A percentile compares a stretch with the other conserved stretches of the same genome.
Evolutionary conservation across 2,888 invertebrate species (phyloP).

Genomic region (Teleogryllus oceanicus): DNA sequence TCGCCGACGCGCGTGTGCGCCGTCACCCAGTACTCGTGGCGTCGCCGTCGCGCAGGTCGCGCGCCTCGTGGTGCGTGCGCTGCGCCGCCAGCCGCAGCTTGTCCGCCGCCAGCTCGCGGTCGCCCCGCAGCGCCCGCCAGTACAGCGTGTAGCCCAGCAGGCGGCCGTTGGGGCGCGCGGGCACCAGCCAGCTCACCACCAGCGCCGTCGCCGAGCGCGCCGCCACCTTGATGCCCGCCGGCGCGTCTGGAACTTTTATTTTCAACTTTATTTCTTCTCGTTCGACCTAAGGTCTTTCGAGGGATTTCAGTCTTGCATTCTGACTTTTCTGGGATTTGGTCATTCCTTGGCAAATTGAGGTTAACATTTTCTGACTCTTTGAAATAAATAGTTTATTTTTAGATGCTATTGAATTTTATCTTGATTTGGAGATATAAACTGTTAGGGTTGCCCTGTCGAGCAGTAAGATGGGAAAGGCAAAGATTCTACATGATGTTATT

Average conservation of each 20-base stretch:
- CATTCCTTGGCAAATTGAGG: too few relatives aligned
- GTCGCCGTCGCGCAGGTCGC: conserved; percentile 40
- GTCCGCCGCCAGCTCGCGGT: conserved; percentile 40
- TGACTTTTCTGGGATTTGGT: too few relatives aligned
- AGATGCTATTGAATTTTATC: too few relatives aligned
- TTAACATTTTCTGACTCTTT: too few relatives aligned
- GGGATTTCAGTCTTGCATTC: too few relatives aligned
- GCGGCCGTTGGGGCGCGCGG: conserved; percentile 48
- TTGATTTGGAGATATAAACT: too few relatives aligned
- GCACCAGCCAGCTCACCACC: conserved; percentile 47
- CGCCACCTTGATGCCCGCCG: conserved; percentile 49
- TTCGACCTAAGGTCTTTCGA: too few relatives aligned
- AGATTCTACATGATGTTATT: too few relatives aligned
- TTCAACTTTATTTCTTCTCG: too few relatives aligned
- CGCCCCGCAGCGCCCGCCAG: conserved; percentile 40
- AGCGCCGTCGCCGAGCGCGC: conserved; percentile 45
- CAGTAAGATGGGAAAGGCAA: too few relatives aligned
- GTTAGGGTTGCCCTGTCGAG: too few relatives aligned
- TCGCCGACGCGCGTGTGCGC: conserved; percentile 51
- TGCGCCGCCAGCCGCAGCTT: conserved; percentile 38
- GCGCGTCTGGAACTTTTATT: conserved; percentile 48
- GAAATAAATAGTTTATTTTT: too few relatives aligned
- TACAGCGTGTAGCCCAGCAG: conserved; percentile 49
- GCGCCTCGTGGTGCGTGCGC: conserved; percentile 39
- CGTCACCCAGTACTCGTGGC: conserved; percentile 48